Percentiles rank a stretch among this genome's conserved stretches.
Conservation (phyloP, 2,797 vertebrate genomes). For the Sebastiscus albofasciatus region DNA sequence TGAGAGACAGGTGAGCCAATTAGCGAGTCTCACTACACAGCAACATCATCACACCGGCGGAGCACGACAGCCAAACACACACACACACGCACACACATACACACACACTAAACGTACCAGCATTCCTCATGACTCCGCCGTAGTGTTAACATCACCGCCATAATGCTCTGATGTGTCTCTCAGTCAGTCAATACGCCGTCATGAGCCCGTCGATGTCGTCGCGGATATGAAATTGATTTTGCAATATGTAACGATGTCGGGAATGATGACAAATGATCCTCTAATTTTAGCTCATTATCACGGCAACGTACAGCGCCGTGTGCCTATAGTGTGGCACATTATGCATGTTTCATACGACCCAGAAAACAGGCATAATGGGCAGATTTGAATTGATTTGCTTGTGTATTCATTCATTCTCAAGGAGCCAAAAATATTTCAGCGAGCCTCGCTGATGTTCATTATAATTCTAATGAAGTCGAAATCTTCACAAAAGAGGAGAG, state of each 20-base stretch:
- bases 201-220: conserved; percentile 8
- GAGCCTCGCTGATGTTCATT: conserved; percentile 71
- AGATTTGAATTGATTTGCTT: conserved; percentile 71
- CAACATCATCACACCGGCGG: conserved; percentile 72
- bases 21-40: conserved; percentile 80
- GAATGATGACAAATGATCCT: conserved; percentile 64
- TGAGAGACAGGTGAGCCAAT: conserved; percentile 86
- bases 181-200: conserved; percentile 39
- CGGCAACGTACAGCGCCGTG: not conserved
- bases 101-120: not conserved
- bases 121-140: conserved; percentile 35
- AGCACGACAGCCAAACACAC: conserved; percentile 61
- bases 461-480: conserved; percentile 79
- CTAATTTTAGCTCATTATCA: conserved; percentile 50
- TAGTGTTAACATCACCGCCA: conserved; percentile 39
- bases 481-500: conserved; percentile 65
- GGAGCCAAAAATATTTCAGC: conserved; percentile 72
- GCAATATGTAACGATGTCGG: conserved; percentile 3
- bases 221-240: conserved; percentile 53
- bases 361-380: conserved; percentile 63
- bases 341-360: conserved; percentile 52
- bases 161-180: conserved; percentile 22
- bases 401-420: conserved; percentile 66
- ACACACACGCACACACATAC: conserved; percentile 24
- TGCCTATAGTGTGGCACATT: conserved; percentile 45